Evolutionary conservation across 2,888 invertebrate species (phyloP).

Genomic region (Pseudococcus longispinus): DNA sequence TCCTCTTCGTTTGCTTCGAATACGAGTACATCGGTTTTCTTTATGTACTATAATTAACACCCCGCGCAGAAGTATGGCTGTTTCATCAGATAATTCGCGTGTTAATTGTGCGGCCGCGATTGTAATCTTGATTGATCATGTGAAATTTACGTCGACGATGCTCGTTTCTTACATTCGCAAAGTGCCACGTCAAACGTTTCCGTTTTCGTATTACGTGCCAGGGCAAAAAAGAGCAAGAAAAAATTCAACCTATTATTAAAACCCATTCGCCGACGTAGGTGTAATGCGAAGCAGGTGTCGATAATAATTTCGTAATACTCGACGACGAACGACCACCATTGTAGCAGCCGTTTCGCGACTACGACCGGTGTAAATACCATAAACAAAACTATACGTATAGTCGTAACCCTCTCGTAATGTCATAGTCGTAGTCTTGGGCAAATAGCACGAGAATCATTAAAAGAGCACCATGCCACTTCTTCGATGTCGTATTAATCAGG

Average conservation of each 20-base stretch:
- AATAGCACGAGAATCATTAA: constrained; percentile 17
- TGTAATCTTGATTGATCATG: constrained; percentile 19
- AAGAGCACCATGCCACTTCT: not conserved
- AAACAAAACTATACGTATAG: not conserved
- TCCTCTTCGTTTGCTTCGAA: not conserved
- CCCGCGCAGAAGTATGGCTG: not conserved
- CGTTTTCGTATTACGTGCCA: not conserved
- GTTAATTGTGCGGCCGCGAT: constrained; percentile 3
- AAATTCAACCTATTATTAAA: constrained; percentile 1
- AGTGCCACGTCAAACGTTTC: not conserved
- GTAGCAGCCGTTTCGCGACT: not conserved
- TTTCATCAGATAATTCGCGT: constrained; percentile 30
- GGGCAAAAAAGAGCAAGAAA: not conserved
- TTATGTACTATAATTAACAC: not conserved
- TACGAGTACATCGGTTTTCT: not conserved
- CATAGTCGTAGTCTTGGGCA: not conserved
- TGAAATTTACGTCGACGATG: not conserved
- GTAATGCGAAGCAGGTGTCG: constrained; percentile 9
- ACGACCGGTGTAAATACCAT: not conserved
- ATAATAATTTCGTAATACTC: constrained; percentile 5
- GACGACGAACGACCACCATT: not conserved
- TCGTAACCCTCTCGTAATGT: not conserved
- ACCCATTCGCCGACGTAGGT: not conserved
- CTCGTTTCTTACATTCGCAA: not conserved
- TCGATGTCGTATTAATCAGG: constrained; percentile 13